Conservation (phyloP, 2,113 vertebrate genomes). For the Limnothrissa miodon region DNA sequence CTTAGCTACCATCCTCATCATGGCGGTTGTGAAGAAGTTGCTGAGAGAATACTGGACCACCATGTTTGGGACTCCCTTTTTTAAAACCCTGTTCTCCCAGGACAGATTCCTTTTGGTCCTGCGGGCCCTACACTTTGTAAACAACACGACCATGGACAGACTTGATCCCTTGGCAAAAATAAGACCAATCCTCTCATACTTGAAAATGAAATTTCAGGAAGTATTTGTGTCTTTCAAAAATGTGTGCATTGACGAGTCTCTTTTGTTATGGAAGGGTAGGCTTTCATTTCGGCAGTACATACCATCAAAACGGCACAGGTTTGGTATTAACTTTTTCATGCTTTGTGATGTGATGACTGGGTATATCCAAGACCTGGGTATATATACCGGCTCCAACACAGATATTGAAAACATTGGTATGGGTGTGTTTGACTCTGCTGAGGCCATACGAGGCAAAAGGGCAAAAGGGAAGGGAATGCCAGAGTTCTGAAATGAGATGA, state of each 20-base stretch:
- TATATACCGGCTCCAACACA: slow-evolving; percentile 9
- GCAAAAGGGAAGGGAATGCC: slow-evolving; percentile 16
- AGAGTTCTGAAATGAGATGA: not conserved
- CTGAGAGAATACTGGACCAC: not conserved
- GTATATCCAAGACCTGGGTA: slow-evolving; percentile 6
- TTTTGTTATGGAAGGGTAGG: slow-evolving; percentile 22
- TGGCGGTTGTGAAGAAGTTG: not conserved
- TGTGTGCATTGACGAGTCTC: slow-evolving; percentile 11
- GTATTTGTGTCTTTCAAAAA: slow-evolving; percentile 20
- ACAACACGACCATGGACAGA: not conserved
- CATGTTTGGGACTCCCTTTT: not conserved
- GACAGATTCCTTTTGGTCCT: slow-evolving; percentile 11
- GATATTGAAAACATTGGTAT: not conserved
- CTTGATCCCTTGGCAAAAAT: not conserved
- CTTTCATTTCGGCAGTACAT: slow-evolving; percentile 11
- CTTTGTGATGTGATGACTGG: slow-evolving; percentile 14
- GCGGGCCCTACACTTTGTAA: not conserved
- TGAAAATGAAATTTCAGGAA: not conserved
- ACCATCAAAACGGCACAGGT: not conserved
- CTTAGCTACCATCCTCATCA: not conserved
- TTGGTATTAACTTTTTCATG: slow-evolving; percentile 16
- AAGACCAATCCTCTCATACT: not conserved
- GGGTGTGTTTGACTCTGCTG: slow-evolving; percentile 12
- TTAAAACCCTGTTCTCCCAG: not conserved
- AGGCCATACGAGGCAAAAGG: not conserved